Conservation (phyloP, 53 echinoderm and acorn worm species). For the Henricia sp. region DNA sequence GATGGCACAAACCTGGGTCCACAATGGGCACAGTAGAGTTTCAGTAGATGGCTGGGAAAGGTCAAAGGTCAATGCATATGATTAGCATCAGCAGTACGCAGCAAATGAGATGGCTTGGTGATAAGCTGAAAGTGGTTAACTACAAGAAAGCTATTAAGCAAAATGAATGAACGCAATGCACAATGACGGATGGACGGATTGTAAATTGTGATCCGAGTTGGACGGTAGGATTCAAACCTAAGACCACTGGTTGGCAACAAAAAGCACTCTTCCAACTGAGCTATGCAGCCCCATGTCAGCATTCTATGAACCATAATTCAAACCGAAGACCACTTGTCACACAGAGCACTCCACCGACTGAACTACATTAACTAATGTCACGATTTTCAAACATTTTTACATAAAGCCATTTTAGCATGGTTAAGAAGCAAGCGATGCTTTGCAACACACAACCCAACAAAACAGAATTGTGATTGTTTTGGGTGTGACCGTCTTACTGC, state of each 20-base stretch:
- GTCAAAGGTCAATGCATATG: conserved; percentile 61
- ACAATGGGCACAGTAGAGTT: conserved; percentile 69
- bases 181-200: too few species aligned
- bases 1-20: conserved; percentile 86
- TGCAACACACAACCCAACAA: not conserved
- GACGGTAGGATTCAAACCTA: not conserved
- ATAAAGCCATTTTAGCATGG: too few species aligned
- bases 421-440: too few species aligned
- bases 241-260: not conserved
- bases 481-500: conserved; percentile 66
- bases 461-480: not conserved
- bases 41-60: conserved; percentile 60
- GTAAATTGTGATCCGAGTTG: too few species aligned
- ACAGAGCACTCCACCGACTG: too few species aligned
- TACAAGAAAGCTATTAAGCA: not conserved
- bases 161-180: too few species aligned
- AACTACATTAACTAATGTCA: too few species aligned
- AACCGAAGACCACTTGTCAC: too few species aligned
- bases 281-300: too few species aligned
- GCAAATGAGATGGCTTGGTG: conserved; percentile 50
- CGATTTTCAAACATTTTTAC: not conserved
- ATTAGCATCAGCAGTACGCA: conserved; percentile 54
- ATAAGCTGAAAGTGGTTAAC: too few species aligned
- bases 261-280: too few species aligned
- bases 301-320: too few species aligned